These are phyloP conservation scores for Siniperca undulata DNA, from an alignment of 2,797 vertebrate genomes.

Conservation along the genomic window DNA sequence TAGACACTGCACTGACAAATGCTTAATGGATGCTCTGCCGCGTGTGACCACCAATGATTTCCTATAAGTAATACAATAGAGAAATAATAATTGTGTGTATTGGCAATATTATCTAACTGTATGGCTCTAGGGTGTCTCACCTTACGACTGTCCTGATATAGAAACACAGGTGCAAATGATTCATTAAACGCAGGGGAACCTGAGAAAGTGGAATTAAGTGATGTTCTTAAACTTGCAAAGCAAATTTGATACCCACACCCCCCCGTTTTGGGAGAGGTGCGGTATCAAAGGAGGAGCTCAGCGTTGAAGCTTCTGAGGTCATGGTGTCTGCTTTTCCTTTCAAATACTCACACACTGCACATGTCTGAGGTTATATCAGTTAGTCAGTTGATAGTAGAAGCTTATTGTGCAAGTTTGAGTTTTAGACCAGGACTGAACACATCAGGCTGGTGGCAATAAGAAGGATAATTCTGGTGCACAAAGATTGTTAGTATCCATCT, in stretches of 20 bases:
- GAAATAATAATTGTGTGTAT: conserved; percentile 6
- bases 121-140: conserved; percentile 63
- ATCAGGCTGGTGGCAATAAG: background rate
- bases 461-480: background rate
- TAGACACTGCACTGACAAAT: conserved; percentile 16
- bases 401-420: conserved; percentile 20
- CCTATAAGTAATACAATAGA: conserved; percentile 3
- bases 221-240: conserved; percentile 79
- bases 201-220: conserved; percentile 85
- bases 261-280: conserved; percentile 53
- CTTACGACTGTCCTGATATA: conserved; percentile 73
- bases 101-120: conserved; percentile 24
- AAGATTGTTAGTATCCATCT: background rate
- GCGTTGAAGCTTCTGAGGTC: conserved; percentile 61
- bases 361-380: conserved; percentile 38
- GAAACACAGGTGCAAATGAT: conserved; percentile 79
- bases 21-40: conserved; percentile 17
- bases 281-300: conserved; percentile 58
- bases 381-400: conserved; percentile 16
- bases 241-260: conserved; percentile 69
- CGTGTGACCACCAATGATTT: conserved; percentile 1
- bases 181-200: conserved; percentile 80
- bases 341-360: conserved; percentile 42
- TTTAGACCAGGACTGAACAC: conserved; percentile 18
- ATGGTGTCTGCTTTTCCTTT: conserved; percentile 65